These are phyloP conservation scores for Macrotrachela quadricornifera DNA, from an alignment of 1,140 invertebrate genomes.

Conservation along the genomic window DNA sequence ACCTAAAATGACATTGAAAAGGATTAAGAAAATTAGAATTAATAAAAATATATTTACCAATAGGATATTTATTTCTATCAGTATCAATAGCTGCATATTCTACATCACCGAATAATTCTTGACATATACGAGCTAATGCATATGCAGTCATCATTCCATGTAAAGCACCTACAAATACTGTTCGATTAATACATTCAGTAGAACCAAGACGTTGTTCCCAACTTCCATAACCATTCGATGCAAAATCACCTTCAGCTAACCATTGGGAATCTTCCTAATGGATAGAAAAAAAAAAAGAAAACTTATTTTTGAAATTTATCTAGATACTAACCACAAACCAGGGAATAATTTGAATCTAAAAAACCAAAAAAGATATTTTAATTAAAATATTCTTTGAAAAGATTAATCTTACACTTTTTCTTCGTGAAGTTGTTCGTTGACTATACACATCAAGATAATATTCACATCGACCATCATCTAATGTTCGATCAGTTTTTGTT, in stretches of 20 bases:
- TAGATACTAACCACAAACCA: conserved; percentile 74
- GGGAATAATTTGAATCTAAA: conserved; percentile 73
- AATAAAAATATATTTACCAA: conserved; percentile 33
- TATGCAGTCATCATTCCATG: conserved; percentile 86
- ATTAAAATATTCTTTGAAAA: too few relatives aligned
- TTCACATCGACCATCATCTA: too few relatives aligned
- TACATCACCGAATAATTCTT: conserved; percentile 74
- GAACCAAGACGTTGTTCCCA: too few relatives aligned
- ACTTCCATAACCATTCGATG: conserved; percentile 15
- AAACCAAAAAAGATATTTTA: too few relatives aligned
- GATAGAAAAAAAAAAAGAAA: neutral
- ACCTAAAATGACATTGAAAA: too few relatives aligned
- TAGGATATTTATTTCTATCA: conserved; percentile 92
- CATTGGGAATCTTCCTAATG: conserved; percentile 2
- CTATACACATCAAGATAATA: too few relatives aligned
- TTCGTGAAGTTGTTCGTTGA: too few relatives aligned
- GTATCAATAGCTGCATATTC: conserved; percentile 88
- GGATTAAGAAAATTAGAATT: too few relatives aligned
- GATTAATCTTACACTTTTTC: conserved; percentile 34
- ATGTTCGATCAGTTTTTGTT: too few relatives aligned
- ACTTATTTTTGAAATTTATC: conserved; percentile 30
- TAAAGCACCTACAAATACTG: conserved; percentile 81
- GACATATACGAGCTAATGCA: conserved; percentile 71
- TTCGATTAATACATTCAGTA: conserved; percentile 12
- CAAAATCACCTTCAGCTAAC: conserved; percentile 20